These are phyloP conservation scores for Drosophila ercepeae DNA, from an alignment of 1,140 invertebrate species.

Conservation along the genomic window DNA sequence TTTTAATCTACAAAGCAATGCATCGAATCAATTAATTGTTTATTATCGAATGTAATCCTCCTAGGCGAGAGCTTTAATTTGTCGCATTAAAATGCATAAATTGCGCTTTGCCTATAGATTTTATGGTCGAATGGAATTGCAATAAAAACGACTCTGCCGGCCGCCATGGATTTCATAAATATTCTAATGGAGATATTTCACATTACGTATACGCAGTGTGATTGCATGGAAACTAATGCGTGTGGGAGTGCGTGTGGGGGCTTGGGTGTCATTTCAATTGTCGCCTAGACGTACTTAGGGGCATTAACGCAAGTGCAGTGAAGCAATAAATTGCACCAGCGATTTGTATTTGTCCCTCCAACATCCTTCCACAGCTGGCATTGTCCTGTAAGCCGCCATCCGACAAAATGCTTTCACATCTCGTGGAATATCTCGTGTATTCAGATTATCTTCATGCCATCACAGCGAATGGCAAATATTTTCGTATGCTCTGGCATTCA, in stretches of 20 bases:
- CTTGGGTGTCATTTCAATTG: slow-evolving; percentile 36
- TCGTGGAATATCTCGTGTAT: slow-evolving; percentile 6
- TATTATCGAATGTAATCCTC: slow-evolving; percentile 9
- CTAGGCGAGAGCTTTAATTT: background rate
- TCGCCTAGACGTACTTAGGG: slow-evolving; percentile 44
- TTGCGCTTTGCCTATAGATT: slow-evolving; percentile 13
- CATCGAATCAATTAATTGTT: background rate
- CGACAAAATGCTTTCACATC: background rate
- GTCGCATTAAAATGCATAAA: slow-evolving; percentile 11
- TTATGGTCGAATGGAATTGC: slow-evolving; percentile 34
- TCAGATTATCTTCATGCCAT: slow-evolving; percentile 26
- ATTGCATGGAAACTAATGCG: slow-evolving; percentile 27
- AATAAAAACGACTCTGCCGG: slow-evolving; percentile 23
- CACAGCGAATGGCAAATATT: slow-evolving; percentile 15
- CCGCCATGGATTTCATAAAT: slow-evolving; percentile 26
- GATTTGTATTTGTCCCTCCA: slow-evolving; percentile 18
- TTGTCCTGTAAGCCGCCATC: background rate
- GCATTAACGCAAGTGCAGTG: slow-evolving; percentile 52
- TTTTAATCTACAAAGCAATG: background rate
- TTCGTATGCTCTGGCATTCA: slow-evolving; percentile 9
- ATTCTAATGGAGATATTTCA: slow-evolving; percentile 19
- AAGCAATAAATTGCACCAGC: slow-evolving; percentile 59
- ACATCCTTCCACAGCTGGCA: background rate
- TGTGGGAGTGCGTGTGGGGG: background rate
- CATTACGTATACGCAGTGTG: slow-evolving; percentile 50